Evolutionary conservation across 2,113 vertebrate genomes (phyloP).

Genomic region (Ceyx margarethae): DNA sequence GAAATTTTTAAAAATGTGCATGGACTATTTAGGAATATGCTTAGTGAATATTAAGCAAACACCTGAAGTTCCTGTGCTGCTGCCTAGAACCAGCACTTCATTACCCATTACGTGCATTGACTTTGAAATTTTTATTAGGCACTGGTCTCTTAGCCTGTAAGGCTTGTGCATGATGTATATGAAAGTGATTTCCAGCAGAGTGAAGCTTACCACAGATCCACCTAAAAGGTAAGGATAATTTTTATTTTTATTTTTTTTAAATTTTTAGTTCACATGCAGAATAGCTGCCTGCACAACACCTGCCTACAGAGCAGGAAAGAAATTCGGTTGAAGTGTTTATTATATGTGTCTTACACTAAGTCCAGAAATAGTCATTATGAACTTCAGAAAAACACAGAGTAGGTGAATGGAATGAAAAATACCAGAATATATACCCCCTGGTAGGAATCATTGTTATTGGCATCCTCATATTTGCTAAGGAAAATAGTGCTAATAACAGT

Average conservation of each 20-base stretch:
- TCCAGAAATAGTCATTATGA: background rate
- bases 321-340: conserved; percentile 35
- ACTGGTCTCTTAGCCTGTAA: conserved; percentile 61
- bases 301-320: conserved; percentile 11
- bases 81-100: conserved; percentile 67
- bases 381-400: conserved; percentile 25
- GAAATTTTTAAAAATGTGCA: conserved; percentile 46
- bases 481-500: background rate
- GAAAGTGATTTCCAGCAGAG: conserved; percentile 53
- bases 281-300: conserved; percentile 45
- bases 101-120: conserved; percentile 57
- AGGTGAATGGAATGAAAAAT: background rate
- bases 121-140: conserved; percentile 67
- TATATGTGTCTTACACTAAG: background rate
- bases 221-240: conserved; percentile 60
- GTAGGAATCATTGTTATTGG: background rate
- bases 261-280: conserved; percentile 50
- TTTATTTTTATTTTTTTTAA: background rate
- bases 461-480: background rate
- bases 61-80: conserved; percentile 54
- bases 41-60: conserved; percentile 71
- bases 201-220: conserved; percentile 55
- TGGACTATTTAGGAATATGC: conserved; percentile 52
- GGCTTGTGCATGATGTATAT: conserved; percentile 48
- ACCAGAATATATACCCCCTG: background rate